phyloP scores from a whole-genome alignment of 2,113 vertebrate genomes.

The Anhinga rufa region DNA sequence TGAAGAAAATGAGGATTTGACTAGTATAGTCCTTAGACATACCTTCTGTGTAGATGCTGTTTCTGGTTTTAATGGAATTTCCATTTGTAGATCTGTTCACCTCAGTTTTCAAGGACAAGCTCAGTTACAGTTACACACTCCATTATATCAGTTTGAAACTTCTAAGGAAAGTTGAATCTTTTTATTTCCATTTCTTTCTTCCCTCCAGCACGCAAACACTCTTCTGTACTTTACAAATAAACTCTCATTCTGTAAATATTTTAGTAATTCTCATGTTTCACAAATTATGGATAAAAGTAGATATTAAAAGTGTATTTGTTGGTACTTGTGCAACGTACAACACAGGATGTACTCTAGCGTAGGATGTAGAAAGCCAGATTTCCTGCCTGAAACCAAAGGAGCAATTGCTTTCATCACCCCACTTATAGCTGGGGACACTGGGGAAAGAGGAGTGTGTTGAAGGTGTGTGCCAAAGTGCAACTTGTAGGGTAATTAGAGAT shows the following conservation, averaged over 20 bases:
- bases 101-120: neutral
- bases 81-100: neutral
- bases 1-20: neutral
- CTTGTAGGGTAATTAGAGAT: neutral
- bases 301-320: neutral
- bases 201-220: rapidly evolving
- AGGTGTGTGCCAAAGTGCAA: neutral
- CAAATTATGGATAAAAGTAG: neutral
- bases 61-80: neutral
- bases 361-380: neutral
- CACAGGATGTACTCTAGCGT: neutral
- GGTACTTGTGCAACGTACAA: neutral
- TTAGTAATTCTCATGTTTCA: neutral
- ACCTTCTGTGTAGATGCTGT: neutral
- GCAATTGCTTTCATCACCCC: neutral
- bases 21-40: neutral
- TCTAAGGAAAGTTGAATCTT: neutral
- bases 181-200: neutral
- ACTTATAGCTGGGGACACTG: neutral
- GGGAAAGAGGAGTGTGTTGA: neutral
- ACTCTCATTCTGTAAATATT: neutral
- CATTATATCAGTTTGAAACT: neutral
- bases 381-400: neutral
- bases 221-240: neutral
- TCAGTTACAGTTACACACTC: neutral